Conservation (phyloP, 1,140 invertebrate genomes). For the Marisa cornuarietis region DNA sequence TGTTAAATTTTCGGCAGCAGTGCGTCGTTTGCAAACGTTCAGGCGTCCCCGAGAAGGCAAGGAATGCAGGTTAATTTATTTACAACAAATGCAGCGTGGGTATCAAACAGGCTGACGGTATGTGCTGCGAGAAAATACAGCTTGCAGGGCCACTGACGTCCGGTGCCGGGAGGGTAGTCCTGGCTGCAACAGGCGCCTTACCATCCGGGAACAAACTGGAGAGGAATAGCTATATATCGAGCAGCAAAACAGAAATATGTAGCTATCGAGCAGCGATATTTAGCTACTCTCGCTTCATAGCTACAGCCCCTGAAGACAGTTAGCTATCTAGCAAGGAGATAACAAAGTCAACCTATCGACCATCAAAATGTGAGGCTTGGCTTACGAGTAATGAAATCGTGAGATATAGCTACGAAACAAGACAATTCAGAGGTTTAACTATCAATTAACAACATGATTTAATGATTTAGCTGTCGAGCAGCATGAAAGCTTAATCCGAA, state of each 20-base stretch:
- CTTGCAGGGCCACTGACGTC: background rate
- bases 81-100: conserved; percentile 17
- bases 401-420: too few relatives aligned
- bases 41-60: background rate
- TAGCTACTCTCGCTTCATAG: too few relatives aligned
- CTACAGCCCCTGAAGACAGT: background rate
- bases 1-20: background rate
- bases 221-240: background rate
- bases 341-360: background rate
- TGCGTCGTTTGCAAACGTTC: background rate
- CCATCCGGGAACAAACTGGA: background rate
- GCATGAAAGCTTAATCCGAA: too few relatives aligned
- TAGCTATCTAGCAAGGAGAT: background rate
- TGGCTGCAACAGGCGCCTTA: background rate
- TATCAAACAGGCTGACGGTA: conserved; percentile 19
- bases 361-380: background rate
- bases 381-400: background rate
- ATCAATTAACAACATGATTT: too few relatives aligned
- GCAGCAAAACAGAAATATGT: background rate
- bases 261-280: background rate
- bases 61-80: conserved; percentile 3
- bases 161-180: background rate
- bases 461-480: too few relatives aligned
- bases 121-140: conserved; percentile 1
- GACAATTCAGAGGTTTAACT: too few relatives aligned